Base-by-base conservation (phyloP, 2,797 vertebrate species). In the Poecilia velifera region DNA sequence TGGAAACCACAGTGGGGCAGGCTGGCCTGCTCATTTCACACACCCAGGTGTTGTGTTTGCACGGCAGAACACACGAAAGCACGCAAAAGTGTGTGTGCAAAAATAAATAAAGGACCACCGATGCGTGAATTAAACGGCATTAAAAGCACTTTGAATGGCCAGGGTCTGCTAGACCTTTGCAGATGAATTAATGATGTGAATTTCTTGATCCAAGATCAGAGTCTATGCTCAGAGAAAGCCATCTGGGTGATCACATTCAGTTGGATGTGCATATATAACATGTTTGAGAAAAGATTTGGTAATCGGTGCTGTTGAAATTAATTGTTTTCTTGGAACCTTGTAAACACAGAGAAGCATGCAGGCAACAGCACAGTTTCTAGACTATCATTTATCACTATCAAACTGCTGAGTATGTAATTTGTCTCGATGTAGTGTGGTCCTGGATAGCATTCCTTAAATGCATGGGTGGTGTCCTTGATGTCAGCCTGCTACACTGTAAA, bases 1-100 rank as follows among this genome's bases (percentile, higher is more conserved):
- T 84, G 90, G 88, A 88, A 92, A 91, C 84, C 83, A 31, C 79
- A 3, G 57, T 46, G 85, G 83, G 88, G 76, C 75, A 66, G 76
- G 74, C 84, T 78, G 53, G 45, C 25, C 84, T 76, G 51, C 68
- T 76, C 84, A 47, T 78, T 77, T 28, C 76, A 53, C 73, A 83
- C 49, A 76, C 41, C 64, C 25, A 28, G 75, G 45, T 20, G 47
- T 20, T 55, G 59, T 68, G 25, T 20, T 66, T 72, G 53, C 73
- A 66, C 22, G 39, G 6, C 71, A n/a, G 20, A 74, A 86, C 68
- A 66, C 79, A 76, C 83, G 76, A 45, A 74, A 47, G 75, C 62
- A 72, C 66, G 59, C 2, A 45, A 72, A 8, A 8, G 2, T 22
- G 55, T 47, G 55, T 47, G 25, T 51, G n/a, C 36, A 55, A n/a